Conservation (phyloP, 2,888 invertebrate species). For the Neoitamus cyanurus region DNA sequence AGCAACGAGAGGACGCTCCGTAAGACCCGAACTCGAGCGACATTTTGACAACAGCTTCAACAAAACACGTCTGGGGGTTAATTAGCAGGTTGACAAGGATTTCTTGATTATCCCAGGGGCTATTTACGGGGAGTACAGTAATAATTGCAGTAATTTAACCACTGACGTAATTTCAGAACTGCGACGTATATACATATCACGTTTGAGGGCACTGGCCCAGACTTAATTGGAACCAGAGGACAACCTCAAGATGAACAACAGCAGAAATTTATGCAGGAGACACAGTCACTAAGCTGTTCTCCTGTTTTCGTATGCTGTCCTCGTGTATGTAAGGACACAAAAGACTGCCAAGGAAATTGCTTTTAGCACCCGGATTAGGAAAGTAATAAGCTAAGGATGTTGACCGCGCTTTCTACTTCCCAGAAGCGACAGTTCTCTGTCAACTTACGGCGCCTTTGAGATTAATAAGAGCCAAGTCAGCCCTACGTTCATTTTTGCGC, state of each 20-base stretch:
- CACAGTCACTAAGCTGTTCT: not conserved
- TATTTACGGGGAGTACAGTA: not conserved
- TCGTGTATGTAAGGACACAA: not conserved
- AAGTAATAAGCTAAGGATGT: not conserved
- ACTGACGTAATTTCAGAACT: not conserved
- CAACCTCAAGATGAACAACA: not conserved
- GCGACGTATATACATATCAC: not conserved
- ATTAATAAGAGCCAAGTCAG: no score
- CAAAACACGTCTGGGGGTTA: not conserved
- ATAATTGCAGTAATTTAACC: not conserved
- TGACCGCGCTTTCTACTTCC: not conserved
- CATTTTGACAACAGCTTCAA: not conserved
- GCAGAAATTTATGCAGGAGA: not conserved
- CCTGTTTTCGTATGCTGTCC: not conserved
- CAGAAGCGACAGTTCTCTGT: not conserved
- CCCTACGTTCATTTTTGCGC: no score
- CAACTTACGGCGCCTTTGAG: no score
- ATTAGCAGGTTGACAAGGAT: not conserved
- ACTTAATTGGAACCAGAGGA: not conserved
- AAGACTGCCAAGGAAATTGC: not conserved
- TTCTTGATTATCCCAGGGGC: not conserved
- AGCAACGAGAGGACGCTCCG: not conserved
- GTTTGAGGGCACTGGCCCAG: not conserved
- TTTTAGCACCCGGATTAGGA: not conserved
- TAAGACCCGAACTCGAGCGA: not conserved